Base-by-base conservation (phyloP, 2,888 invertebrate species). In the Sphaerophoria rueppellii region DNA sequence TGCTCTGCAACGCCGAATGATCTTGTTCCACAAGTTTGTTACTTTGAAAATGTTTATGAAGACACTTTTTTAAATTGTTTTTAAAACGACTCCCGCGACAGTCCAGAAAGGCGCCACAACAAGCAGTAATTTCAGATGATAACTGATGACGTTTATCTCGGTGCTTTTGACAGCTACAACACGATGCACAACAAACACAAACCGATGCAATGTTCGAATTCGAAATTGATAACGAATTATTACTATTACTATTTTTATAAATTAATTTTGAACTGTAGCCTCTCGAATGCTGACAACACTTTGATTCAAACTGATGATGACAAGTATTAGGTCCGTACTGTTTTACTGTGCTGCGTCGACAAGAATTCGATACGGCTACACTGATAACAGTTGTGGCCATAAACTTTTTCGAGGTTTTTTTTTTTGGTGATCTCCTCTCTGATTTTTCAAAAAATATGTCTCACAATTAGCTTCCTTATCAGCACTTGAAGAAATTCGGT, bases 321-420 rank as follows among this genome's bases (percentile, higher is more conserved):
- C 76, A 57, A 69, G 50, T 40, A n/a, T 9, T 58, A 37, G 75
- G 55, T 43, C 48, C 76, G 37, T 46, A 34, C 61, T 83, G 72
- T 50, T 75, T 69, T n/a, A 57, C 57, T 69, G 65, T 81, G 75
- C 81, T 85, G 9, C 73, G 71, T 72, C 83, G 80, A 75, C 83
- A 58, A n/a, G 75, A 83, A 83, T 55, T 75, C 74, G 67, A 52
- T 57, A 83, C 80, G 48, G 80, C 83, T 75, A 80, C 81, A 16
- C 69, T 80, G 60, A 85, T 81, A 72, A 85, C 54, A 76, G 75
- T 85, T 67, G 76, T 85, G 71, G 81, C 76, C 85, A 85, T 85
- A 85, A 81, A 85, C 67, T 67, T 67, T 54, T 67, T 6, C 24
- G 12, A 43, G 11, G 50, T 43, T 16, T 43, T 16, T 67, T 58